phyloP scores from a whole-genome alignment of 1,140 invertebrate genomes.

The Muscidifurax raptorellus region DNA sequence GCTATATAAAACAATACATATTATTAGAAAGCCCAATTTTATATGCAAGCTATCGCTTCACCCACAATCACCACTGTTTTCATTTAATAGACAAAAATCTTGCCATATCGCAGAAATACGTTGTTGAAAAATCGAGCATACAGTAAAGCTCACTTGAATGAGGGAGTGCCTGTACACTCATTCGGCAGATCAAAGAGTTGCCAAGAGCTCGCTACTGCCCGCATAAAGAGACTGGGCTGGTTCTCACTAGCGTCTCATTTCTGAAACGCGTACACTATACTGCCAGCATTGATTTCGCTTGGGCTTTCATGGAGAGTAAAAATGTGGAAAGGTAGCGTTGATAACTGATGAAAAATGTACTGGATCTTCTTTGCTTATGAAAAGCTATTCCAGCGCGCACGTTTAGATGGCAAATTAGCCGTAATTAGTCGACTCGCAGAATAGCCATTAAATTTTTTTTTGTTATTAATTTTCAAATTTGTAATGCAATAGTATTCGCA shows the following conservation, averaged over 20 bases:
- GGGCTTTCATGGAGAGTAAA: neutral
- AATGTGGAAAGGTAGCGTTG: neutral
- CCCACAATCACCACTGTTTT: no score
- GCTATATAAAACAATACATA: no score
- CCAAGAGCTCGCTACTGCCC: neutral
- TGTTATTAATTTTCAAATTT: no score
- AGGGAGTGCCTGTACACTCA: neutral
- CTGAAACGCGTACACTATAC: neutral
- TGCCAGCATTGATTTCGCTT: neutral
- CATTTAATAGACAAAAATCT: neutral
- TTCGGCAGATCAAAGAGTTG: neutral
- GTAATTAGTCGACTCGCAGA: neutral
- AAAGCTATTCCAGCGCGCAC: neutral
- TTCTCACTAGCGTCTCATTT: neutral
- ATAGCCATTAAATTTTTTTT: no score
- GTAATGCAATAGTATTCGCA: no score
- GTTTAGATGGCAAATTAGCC: neutral
- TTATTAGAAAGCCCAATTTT: no score
- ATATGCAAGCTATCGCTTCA: no score
- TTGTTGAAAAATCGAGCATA: conserved; percentile 3
- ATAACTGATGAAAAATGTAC: neutral
- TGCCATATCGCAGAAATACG: neutral
- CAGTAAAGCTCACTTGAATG: neutral
- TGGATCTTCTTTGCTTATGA: neutral
- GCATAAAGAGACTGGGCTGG: neutral